Evolutionary conservation across 2,113 vertebrate genomes (phyloP).

Genomic region (Macrotis lagotis): DNA sequence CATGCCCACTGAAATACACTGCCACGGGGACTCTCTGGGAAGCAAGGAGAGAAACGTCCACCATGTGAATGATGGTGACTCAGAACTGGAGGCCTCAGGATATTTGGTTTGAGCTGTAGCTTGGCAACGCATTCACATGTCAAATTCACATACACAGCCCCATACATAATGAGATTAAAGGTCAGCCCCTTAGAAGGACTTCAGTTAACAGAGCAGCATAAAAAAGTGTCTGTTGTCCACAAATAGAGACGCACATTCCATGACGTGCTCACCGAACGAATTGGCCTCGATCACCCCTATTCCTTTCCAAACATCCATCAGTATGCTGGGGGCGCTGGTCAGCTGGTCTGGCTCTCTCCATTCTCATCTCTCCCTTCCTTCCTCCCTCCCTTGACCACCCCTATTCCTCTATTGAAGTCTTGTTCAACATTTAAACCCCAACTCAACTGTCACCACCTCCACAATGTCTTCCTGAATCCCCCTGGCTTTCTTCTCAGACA

Average conservation of each 20-base stretch:
- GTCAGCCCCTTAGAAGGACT: slow-evolving; percentile 58
- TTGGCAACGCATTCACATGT: slow-evolving; percentile 69
- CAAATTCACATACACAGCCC: slow-evolving; percentile 58
- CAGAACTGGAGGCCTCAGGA: slow-evolving; percentile 67
- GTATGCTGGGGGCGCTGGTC: background rate
- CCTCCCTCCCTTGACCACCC: background rate
- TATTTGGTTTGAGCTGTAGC: slow-evolving; percentile 71
- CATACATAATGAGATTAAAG: slow-evolving; percentile 67
- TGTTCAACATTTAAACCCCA: background rate
- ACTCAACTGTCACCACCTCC: background rate
- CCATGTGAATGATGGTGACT: slow-evolving; percentile 59
- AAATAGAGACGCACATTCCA: slow-evolving; percentile 50
- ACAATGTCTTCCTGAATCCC: background rate
- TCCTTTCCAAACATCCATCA: background rate
- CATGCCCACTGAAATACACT: background rate
- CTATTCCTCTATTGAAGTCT: background rate
- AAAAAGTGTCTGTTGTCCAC: slow-evolving; percentile 22
- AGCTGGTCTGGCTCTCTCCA: background rate
- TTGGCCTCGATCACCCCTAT: background rate
- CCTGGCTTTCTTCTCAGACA: background rate
- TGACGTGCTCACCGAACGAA: slow-evolving; percentile 50
- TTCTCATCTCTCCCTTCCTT: background rate
- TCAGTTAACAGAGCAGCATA: slow-evolving; percentile 39
- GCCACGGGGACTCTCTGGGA: background rate
- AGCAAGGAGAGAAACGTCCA: background rate